These are phyloP conservation scores for Myrmecobius fasciatus DNA, from an alignment of 2,113 vertebrate genomes.

Conservation along the genomic window DNA sequence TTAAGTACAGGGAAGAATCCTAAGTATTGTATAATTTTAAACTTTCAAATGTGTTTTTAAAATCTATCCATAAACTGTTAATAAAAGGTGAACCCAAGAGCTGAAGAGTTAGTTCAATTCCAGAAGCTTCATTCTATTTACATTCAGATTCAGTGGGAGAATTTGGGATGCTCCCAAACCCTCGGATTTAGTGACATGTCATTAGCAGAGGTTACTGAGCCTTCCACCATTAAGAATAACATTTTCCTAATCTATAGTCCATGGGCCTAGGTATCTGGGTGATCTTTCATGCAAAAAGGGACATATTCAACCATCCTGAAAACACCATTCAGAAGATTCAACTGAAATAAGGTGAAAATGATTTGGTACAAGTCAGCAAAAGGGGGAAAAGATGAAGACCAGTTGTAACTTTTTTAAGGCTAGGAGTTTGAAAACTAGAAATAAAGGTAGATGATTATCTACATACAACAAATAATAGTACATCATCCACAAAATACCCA, in stretches of 20 bases:
- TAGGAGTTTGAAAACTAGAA: background rate
- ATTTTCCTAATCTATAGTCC: background rate
- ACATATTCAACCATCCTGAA: background rate
- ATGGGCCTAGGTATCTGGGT: background rate
- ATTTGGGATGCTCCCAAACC: background rate
- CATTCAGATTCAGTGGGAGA: constrained; percentile 33
- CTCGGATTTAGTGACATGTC: background rate
- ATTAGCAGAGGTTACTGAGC: background rate
- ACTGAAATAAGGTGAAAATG: background rate
- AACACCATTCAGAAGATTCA: background rate
- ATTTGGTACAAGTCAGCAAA: background rate
- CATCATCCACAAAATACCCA: background rate
- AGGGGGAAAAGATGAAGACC: background rate
- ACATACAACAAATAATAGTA: background rate
- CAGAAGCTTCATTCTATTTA: constrained; percentile 16
- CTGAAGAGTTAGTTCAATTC: background rate
- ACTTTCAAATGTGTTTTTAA: constrained; percentile 33
- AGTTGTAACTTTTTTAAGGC: background rate
- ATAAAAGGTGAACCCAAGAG: constrained; percentile 21
- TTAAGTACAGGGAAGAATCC: constrained; percentile 1
- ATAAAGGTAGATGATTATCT: background rate
- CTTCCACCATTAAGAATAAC: background rate
- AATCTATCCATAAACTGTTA: background rate
- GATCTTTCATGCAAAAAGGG: background rate
- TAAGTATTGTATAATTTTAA: background rate